Conservation (phyloP, 2,888 invertebrate species). For the Thumatha senex region DNA sequence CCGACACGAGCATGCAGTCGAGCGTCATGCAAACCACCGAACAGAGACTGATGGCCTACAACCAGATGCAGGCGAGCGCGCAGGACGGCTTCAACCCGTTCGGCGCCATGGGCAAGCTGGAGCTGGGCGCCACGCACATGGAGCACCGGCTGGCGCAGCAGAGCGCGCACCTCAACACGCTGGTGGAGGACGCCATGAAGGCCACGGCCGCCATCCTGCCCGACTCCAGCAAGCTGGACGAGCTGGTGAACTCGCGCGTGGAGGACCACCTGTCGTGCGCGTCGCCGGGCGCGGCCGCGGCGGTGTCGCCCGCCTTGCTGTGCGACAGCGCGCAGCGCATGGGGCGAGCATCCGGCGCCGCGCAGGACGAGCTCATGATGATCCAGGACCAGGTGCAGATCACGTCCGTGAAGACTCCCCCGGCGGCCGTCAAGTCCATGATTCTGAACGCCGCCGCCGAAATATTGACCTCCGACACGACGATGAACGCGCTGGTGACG, state of each 20-base stretch:
- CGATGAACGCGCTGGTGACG: constrained; percentile 83
- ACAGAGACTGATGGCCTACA: constrained; percentile 56
- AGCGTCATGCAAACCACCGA: constrained; percentile 43
- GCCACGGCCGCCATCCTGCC: constrained; percentile 73
- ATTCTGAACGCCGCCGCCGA: constrained; percentile 89
- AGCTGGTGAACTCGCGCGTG: constrained; percentile 78
- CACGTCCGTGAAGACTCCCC: constrained; percentile 79
- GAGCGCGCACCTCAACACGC: constrained; percentile 74
- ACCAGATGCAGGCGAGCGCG: constrained; percentile 43
- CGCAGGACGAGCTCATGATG: constrained; percentile 68
- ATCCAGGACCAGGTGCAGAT: constrained; percentile 64
- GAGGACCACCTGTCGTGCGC: constrained; percentile 66
- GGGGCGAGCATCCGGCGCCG: constrained; percentile 44
- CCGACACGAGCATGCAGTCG: constrained; percentile 48
- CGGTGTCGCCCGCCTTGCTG: constrained; percentile 84
- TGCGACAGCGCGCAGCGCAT: constrained; percentile 53
- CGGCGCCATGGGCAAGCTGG: constrained; percentile 66
- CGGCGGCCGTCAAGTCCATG: constrained; percentile 89
- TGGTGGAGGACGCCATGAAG: constrained; percentile 77
- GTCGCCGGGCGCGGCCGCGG: constrained; percentile 57
- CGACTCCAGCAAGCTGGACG: constrained; percentile 81
- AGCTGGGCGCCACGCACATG: constrained; percentile 62
- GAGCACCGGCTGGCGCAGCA: constrained; percentile 68
- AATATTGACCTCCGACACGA: constrained; percentile 85
- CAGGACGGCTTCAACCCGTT: constrained; percentile 66